Evolutionary conservation across 1,140 invertebrate species (phyloP).

Genomic region (Conopomorpha cramerella): DNA sequence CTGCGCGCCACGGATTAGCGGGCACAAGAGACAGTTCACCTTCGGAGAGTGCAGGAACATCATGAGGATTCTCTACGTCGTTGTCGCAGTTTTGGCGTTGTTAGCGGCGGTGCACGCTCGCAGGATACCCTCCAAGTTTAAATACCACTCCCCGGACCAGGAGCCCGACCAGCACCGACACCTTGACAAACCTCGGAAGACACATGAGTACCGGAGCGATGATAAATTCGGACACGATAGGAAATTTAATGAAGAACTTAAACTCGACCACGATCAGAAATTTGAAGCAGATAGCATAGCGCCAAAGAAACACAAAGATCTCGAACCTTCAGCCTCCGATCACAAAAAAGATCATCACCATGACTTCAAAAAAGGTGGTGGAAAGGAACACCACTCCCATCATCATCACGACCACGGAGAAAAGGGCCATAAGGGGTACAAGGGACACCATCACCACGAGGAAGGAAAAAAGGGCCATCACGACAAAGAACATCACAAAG

Average conservation of each 20-base stretch:
- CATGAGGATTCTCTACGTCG: no score
- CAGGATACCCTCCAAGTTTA: no score
- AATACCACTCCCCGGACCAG: not conserved
- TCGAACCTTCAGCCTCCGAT: constrained; percentile 59
- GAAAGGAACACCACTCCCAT: constrained; percentile 54
- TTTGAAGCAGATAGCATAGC: no score
- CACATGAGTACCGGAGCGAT: no score
- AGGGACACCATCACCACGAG: constrained; percentile 68
- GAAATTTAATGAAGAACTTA: no score
- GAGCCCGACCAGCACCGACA: not conserved
- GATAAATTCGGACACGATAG: no score
- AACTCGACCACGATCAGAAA: no score
- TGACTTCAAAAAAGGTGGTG: constrained; percentile 62
- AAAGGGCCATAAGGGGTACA: constrained; percentile 70
- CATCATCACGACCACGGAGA: constrained; percentile 60
- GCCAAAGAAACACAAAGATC: constrained; percentile 43
- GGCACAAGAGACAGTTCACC: no score
- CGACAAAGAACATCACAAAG: constrained; percentile 70
- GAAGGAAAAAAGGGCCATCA: constrained; percentile 74
- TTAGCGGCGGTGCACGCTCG: no score
- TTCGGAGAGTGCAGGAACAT: no score
- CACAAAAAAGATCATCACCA: constrained; percentile 64
- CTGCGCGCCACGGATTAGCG: constrained; percentile 11
- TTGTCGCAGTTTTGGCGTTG: no score
- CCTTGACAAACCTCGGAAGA: no score